phyloP scores from a whole-genome alignment of 2,888 invertebrate genomes.

The Caenorhabditis macrosperma region DNA sequence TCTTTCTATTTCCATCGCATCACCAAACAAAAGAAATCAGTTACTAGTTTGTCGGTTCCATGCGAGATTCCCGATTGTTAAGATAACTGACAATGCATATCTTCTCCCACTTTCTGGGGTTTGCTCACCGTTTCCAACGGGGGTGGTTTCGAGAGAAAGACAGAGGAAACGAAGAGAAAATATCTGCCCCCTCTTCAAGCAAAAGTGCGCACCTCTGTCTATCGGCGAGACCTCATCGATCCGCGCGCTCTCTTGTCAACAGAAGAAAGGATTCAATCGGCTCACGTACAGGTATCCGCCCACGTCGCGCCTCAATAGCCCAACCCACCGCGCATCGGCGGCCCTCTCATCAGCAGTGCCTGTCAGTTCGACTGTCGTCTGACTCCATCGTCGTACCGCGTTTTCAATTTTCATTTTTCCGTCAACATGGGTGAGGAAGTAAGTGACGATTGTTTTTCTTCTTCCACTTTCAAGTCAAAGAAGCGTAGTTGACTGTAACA shows the following conservation, averaged over 20 bases:
- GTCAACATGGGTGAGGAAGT: slow-evolving; percentile 63
- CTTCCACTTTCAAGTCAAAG: background rate
- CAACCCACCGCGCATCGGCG: slow-evolving; percentile 44
- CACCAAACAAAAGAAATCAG: slow-evolving; percentile 12
- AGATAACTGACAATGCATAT: slow-evolving; percentile 52
- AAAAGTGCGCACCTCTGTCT: slow-evolving; percentile 53
- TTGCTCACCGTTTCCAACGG: slow-evolving; percentile 55
- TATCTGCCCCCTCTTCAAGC: slow-evolving; percentile 52
- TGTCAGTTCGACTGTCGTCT: slow-evolving; percentile 62
- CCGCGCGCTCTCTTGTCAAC: slow-evolving; percentile 25
- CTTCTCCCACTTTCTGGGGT: slow-evolving; percentile 16
- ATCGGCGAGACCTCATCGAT: slow-evolving; percentile 32
- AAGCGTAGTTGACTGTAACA: too few relatives aligned
- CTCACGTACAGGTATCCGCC: slow-evolving; percentile 60
- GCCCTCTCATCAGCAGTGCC: slow-evolving; percentile 39
- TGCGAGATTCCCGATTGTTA: slow-evolving; percentile 27
- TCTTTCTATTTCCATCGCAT: background rate
- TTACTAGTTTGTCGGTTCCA: slow-evolving; percentile 30
- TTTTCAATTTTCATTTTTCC: slow-evolving; percentile 56
- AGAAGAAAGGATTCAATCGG: slow-evolving; percentile 17
- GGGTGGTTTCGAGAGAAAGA: slow-evolving; percentile 42
- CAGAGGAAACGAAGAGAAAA: slow-evolving; percentile 41
- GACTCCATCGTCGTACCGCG: slow-evolving; percentile 60
- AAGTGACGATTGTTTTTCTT: slow-evolving; percentile 38
- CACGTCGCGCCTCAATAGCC: slow-evolving; percentile 45